Conservation (phyloP, 2,888 invertebrate species). For the Epicampocera succincta region DNA sequence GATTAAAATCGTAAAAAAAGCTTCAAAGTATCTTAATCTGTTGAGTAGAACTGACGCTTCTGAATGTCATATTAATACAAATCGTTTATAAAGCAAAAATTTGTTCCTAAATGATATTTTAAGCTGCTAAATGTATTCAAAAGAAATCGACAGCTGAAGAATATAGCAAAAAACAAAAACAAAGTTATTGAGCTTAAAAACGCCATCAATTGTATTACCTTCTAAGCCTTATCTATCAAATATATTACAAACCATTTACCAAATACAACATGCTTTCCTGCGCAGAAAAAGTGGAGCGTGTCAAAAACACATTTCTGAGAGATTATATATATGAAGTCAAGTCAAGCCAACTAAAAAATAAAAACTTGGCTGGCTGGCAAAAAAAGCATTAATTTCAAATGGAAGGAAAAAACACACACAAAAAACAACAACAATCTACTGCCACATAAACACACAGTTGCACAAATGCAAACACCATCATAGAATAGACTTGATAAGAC, state of each 20-base stretch:
- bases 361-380: conserved; percentile 64
- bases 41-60: too few species aligned
- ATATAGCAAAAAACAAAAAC: too few species aligned
- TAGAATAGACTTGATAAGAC: background rate
- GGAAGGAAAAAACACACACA: conserved; percentile 2
- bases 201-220: background rate
- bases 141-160: too few species aligned
- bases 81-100: too few species aligned
- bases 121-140: too few species aligned
- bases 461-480: background rate
- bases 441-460: background rate
- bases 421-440: conserved; percentile 4
- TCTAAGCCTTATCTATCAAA: background rate
- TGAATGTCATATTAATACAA: too few species aligned
- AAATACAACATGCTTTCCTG: conserved; percentile 11
- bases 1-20: too few species aligned
- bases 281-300: conserved; percentile 25
- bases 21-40: too few species aligned
- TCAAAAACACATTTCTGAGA: conserved; percentile 44
- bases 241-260: conserved; percentile 30
- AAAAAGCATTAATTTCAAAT: conserved; percentile 30
- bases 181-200: background rate
- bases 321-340: conserved; percentile 54
- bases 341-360: conserved; percentile 52
- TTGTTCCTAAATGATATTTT: too few species aligned